A percentile compares a stretch with the other conserved stretches of the same genome.
phyloP scores from a whole-genome alignment of 2,797 vertebrate genomes.

The Adrianichthys oophorus region DNA sequence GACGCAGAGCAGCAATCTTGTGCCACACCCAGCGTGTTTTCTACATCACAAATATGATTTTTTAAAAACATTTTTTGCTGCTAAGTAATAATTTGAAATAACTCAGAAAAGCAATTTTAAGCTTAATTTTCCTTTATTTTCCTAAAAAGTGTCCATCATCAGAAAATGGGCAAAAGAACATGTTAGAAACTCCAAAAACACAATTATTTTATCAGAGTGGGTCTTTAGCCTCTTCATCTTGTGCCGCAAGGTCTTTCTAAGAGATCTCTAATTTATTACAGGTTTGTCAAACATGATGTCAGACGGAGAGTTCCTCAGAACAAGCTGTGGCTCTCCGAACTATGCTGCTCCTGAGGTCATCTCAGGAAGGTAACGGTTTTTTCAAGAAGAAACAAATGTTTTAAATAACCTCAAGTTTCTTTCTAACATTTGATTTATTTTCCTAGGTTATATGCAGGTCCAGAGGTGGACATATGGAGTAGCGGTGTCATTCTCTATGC shows the following conservation, averaged over 20 bases:
- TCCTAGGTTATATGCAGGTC: conserved; percentile 92
- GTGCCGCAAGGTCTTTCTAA: not conserved
- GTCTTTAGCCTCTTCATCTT: not conserved
- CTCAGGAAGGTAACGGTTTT: conserved; percentile 90
- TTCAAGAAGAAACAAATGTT: not conserved
- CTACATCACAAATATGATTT: no score
- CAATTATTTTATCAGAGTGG: not conserved
- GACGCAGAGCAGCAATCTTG: no score
- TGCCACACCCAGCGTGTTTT: no score
- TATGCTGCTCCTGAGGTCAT: conserved; percentile 99
- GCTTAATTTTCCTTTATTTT: no score
- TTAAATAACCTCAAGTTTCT: not conserved
- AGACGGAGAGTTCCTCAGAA: conserved; percentile 97
- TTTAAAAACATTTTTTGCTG: no score
- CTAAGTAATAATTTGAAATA: no score
- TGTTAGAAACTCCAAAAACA: no score
- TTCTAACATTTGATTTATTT: not conserved
- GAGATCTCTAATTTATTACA: conserved; percentile 54
- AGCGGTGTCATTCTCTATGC: conserved; percentile 99
- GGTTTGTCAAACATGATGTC: conserved; percentile 99
- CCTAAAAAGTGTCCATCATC: no score
- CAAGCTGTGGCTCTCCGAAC: conserved; percentile 98
- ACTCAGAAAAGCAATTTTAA: no score
- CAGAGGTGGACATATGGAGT: conserved; percentile 99
- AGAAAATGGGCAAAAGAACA: no score